These are phyloP conservation scores for Schrankia costaestrigalis DNA, from an alignment of 2,888 invertebrate species.

Conservation along the genomic window DNA sequence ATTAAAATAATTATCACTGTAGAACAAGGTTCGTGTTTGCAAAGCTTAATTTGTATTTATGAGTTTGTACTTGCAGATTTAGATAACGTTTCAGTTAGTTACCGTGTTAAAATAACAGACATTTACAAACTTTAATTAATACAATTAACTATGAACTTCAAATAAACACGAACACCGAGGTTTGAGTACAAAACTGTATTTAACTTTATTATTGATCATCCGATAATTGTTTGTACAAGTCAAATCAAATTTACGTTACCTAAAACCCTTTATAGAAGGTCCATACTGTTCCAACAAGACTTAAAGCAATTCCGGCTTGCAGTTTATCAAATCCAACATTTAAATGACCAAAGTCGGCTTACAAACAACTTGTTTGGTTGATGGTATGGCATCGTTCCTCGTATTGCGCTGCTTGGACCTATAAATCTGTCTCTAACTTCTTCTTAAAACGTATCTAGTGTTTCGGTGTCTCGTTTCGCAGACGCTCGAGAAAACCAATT, in stretches of 20 bases:
- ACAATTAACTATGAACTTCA: neutral
- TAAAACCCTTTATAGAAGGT: constrained; percentile 18
- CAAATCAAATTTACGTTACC: constrained; percentile 14
- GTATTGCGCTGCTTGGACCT: constrained; percentile 62
- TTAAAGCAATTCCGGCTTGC: constrained; percentile 56
- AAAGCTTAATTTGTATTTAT: too few species aligned
- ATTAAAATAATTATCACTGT: too few species aligned
- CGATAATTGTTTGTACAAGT: constrained; percentile 5
- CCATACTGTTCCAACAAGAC: constrained; percentile 39
- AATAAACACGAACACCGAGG: constrained; percentile 6
- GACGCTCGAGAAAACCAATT: constrained; percentile 72
- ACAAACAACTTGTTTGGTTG: constrained; percentile 69
- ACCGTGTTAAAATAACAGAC: neutral
- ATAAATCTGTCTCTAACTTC: constrained; percentile 77
- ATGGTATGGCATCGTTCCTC: constrained; percentile 53
- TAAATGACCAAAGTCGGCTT: constrained; percentile 72
- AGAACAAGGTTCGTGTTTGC: too few species aligned
- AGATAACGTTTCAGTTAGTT: too few species aligned
- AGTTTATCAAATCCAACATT: constrained; percentile 73
- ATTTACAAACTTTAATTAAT: too few species aligned
- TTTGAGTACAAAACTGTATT: neutral
- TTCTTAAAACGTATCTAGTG: constrained; percentile 71
- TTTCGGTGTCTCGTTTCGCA: constrained; percentile 55
- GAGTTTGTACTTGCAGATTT: too few species aligned
- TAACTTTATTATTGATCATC: constrained; percentile 3